Evolutionary conservation across 2,888 invertebrate species (phyloP).

Genomic region (Cantharis rufa): DNA sequence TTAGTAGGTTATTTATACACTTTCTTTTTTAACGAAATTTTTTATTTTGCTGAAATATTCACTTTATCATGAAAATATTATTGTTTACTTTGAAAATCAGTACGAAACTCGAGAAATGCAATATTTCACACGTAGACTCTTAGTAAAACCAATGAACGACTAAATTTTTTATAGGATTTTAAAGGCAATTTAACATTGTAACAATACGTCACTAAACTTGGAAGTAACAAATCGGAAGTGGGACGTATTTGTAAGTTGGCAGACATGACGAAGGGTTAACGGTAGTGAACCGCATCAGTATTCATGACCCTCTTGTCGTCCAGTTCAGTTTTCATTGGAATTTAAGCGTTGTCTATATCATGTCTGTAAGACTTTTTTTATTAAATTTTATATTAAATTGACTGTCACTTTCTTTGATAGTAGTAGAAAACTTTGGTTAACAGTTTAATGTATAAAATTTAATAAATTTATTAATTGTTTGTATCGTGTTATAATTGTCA

Average conservation of each 20-base stretch:
- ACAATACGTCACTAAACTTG: slow-evolving; percentile 42
- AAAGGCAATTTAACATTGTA: slow-evolving; percentile 26
- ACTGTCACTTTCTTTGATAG: neutral
- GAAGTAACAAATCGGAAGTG: slow-evolving; percentile 47
- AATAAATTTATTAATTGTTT: too few relatives aligned
- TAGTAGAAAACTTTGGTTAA: too few relatives aligned
- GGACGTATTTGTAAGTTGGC: slow-evolving; percentile 43
- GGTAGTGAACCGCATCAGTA: slow-evolving; percentile 48
- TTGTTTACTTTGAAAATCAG: neutral
- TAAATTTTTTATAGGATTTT: slow-evolving; percentile 1
- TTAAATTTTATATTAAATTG: neutral
- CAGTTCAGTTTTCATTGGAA: slow-evolving; percentile 42
- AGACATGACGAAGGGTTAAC: slow-evolving; percentile 46
- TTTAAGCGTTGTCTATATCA: slow-evolving; percentile 52
- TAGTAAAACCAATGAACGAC: neutral
- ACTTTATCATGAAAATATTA: neutral
- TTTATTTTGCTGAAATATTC: neutral
- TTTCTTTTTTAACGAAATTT: too few relatives aligned
- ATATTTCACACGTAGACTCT: neutral
- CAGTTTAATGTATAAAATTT: too few relatives aligned
- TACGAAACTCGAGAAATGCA: neutral
- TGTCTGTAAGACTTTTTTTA: slow-evolving; percentile 31
- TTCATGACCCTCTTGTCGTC: slow-evolving; percentile 49
- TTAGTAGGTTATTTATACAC: neutral
- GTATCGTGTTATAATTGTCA: too few relatives aligned